Conservation (phyloP, 2,113 vertebrate genomes). For the Athene cunicularia region DNA sequence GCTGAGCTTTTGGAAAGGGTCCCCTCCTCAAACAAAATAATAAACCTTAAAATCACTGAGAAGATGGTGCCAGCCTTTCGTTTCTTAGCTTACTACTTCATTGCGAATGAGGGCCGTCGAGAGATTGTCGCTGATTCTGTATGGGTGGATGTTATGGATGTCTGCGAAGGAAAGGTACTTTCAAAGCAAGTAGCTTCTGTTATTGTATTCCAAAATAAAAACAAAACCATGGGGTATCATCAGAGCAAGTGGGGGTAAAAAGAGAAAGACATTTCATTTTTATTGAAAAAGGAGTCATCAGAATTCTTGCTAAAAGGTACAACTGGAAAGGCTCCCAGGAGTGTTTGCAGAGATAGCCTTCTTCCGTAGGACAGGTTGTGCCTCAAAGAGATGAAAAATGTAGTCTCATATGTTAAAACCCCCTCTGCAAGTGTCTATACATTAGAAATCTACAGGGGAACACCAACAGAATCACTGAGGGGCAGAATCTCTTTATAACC, state of each 20-base stretch:
- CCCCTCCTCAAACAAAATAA: constrained; percentile 31
- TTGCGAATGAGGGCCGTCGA: not conserved
- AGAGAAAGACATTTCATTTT: not conserved
- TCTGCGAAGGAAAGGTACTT: constrained; percentile 75
- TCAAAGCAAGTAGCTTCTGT: not conserved
- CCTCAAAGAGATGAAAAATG: not conserved
- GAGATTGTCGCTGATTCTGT: constrained; percentile 79
- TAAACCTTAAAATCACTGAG: constrained; percentile 35
- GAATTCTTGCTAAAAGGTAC: not conserved
- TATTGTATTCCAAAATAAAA: not conserved
- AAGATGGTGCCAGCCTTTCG: constrained; percentile 81
- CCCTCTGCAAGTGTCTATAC: not conserved
- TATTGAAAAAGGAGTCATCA: not conserved
- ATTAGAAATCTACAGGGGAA: not conserved
- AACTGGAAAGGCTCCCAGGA: not conserved
- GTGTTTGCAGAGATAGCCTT: not conserved
- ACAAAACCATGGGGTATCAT: not conserved
- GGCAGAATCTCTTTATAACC: not conserved
- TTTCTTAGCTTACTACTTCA: constrained; percentile 80
- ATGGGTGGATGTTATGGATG: constrained; percentile 79
- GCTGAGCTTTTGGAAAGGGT: constrained; percentile 35
- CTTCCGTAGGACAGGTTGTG: not conserved
- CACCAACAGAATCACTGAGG: not conserved
- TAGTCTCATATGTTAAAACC: not conserved
- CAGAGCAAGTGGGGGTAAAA: not conserved